Base-by-base conservation (phyloP, 1,140 invertebrate genomes). In the Calosoma granatense region DNA sequence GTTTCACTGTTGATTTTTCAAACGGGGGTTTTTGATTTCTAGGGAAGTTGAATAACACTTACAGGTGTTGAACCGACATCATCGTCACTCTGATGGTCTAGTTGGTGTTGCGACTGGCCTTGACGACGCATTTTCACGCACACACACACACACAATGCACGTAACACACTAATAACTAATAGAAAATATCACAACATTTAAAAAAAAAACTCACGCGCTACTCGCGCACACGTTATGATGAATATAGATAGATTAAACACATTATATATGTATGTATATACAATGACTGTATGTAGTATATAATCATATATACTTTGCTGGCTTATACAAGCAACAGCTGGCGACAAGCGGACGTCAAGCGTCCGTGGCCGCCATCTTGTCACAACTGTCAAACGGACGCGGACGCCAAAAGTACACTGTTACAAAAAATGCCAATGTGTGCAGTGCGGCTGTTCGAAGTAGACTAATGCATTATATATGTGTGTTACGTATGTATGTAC, bases 51-150 rank as follows among this genome's bases (percentile, higher is more conserved):
- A n/a, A n/a, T n/a, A n/a, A n/a, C n/a, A n/a, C 23, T 11, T 20
- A 54, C 53, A 6, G 53, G 53, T 2, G 53, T 23, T 11, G 53
- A 54, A 15, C 22, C 53, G 36, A 36, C 15, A 15, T 54, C 53
- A n/a, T 54, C 53, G 20, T 54, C 53, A 14, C 53, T 30, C 22
- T 54, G 53, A 22, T 53, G 15, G 22, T 23, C 22, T 19, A 23
- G 53, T 4, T 26, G 22, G 11, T 21, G 22, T 54, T 30, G 53
- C 15, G 14, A 17, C n/a, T 54, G 53, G 19, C 22, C 41, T 17
- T 47, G 41, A 3, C 41, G 41, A 4, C 41, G 9, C 41, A 47
- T 47, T 17, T 47, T 47, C 15, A 47, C 26, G n/a, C 26, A 36
- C 6, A 36, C 6, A 36, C 26, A n/a, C 26, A n/a, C 26, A 36